Conservation (phyloP, 2,113 vertebrate genomes). For the Hepsetus odoe region DNA sequence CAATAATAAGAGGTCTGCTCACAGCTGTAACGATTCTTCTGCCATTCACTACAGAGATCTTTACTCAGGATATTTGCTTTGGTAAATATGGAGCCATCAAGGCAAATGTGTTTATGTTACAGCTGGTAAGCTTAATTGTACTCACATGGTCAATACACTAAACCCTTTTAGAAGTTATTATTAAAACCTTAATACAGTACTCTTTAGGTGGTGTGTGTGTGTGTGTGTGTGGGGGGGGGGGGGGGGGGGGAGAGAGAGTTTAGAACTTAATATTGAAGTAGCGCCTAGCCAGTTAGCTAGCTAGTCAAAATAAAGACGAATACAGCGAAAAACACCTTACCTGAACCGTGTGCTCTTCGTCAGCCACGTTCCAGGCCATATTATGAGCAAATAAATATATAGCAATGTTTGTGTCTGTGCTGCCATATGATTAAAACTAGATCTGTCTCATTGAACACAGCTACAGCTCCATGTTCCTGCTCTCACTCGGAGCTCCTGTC, state of each 20-base stretch:
- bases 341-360: conserved; percentile 49
- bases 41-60: not conserved
- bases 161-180: too few relatives aligned
- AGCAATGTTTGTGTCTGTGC: conserved; percentile 24
- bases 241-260: too few relatives aligned
- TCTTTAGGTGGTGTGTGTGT: too few relatives aligned
- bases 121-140: too few relatives aligned
- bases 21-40: not conserved
- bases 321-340: conserved; percentile 59
- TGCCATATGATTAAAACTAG: conserved; percentile 63
- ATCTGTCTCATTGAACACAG: not conserved
- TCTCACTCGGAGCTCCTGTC: not conserved
- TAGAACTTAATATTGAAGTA: not conserved
- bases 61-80: not conserved
- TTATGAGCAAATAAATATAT: conserved; percentile 46
- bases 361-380: conserved; percentile 50
- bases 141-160: too few relatives aligned
- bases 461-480: not conserved
- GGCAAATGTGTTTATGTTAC: too few relatives aligned
- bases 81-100: not conserved
- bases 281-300: not conserved
- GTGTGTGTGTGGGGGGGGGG: too few relatives aligned
- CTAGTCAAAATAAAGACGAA: not conserved
- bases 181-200: too few relatives aligned
- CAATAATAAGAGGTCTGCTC: too few relatives aligned